Evolutionary conservation across 2,113 vertebrate genomes (phyloP).

Genomic region (Xyrauchen texanus): DNA sequence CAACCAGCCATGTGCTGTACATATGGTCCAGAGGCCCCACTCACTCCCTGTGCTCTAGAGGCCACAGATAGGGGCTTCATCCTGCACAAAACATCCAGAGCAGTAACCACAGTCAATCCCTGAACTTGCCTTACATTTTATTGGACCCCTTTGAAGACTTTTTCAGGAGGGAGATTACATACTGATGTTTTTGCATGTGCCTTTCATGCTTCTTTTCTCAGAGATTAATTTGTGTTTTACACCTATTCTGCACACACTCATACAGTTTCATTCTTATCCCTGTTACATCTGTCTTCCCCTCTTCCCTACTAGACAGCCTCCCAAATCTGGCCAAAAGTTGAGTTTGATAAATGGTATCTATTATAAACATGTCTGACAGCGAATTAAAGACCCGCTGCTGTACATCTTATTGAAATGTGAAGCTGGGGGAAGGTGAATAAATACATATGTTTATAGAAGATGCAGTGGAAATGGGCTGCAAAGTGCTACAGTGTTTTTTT

Average conservation of each 20-base stretch:
- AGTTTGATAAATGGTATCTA: conserved; percentile 54
- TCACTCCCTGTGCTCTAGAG: not conserved
- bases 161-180: conserved; percentile 35
- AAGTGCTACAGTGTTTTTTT: conserved; percentile 36
- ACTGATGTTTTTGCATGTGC: not conserved
- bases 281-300: conserved; percentile 40
- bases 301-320: conserved; percentile 22
- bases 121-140: not conserved
- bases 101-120: conserved; percentile 21
- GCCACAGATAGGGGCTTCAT: not conserved
- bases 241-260: not conserved
- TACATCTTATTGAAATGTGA: conserved; percentile 52
- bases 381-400: conserved; percentile 49
- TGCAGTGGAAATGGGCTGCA: conserved; percentile 33
- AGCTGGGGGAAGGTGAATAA: conserved; percentile 46
- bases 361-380: conserved; percentile 53
- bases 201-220: conserved; percentile 29
- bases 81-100: conserved; percentile 14
- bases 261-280: conserved; percentile 36
- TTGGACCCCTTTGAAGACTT: conserved; percentile 30
- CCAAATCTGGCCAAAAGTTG: conserved; percentile 42
- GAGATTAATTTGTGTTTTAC: conserved; percentile 20
- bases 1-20: conserved; percentile 33
- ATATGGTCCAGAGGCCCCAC: conserved; percentile 26
- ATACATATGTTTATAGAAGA: conserved; percentile 50